A percentile compares a stretch with the other conserved stretches of the same genome.
Evolutionary conservation across 2,797 vertebrate genomes (phyloP).

Genomic region (Echiichthys vipera): DNA sequence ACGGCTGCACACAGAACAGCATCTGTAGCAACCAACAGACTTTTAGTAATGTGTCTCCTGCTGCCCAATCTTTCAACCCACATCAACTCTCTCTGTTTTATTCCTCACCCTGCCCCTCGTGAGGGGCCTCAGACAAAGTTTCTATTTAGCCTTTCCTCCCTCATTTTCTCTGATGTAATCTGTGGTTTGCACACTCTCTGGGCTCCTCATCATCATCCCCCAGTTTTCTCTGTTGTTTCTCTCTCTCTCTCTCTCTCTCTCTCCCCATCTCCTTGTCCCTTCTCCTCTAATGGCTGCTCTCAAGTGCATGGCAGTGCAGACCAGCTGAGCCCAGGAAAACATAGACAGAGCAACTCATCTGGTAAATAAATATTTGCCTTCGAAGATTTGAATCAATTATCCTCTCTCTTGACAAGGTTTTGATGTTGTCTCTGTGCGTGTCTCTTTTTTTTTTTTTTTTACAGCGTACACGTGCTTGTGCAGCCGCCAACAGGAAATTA

Average conservation of each 20-base stretch:
- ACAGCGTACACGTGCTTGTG: neutral
- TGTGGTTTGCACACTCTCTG: slow-evolving; percentile 46
- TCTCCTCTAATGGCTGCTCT: slow-evolving; percentile 64
- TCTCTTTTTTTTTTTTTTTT: neutral
- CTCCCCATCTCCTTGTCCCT: slow-evolving; percentile 18
- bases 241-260: slow-evolving; percentile 3
- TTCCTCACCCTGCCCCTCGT: slow-evolving; percentile 41
- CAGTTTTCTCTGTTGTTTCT: slow-evolving; percentile 26
- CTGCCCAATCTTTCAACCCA: slow-evolving; percentile 64
- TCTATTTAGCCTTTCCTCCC: slow-evolving; percentile 62
- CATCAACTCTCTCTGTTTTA: slow-evolving; percentile 54
- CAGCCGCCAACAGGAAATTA: neutral
- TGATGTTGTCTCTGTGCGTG: slow-evolving; percentile 14
- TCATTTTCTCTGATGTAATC: slow-evolving; percentile 66
- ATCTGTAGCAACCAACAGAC: slow-evolving; percentile 51
- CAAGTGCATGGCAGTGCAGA: slow-evolving; percentile 69
- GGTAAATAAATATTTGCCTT: slow-evolving; percentile 80
- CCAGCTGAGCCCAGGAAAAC: slow-evolving; percentile 72
- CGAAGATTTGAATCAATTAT: slow-evolving; percentile 75
- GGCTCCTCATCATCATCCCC: slow-evolving; percentile 42
- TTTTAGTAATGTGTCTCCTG: slow-evolving; percentile 64
- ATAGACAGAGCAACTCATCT: slow-evolving; percentile 65
- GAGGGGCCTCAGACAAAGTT: slow-evolving; percentile 53
- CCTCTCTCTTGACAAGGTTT: slow-evolving; percentile 58
- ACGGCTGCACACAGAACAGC: slow-evolving; percentile 59